Evolutionary conservation across 2,113 vertebrate species (phyloP).

Genomic region (Rhodinocichla rosea): DNA sequence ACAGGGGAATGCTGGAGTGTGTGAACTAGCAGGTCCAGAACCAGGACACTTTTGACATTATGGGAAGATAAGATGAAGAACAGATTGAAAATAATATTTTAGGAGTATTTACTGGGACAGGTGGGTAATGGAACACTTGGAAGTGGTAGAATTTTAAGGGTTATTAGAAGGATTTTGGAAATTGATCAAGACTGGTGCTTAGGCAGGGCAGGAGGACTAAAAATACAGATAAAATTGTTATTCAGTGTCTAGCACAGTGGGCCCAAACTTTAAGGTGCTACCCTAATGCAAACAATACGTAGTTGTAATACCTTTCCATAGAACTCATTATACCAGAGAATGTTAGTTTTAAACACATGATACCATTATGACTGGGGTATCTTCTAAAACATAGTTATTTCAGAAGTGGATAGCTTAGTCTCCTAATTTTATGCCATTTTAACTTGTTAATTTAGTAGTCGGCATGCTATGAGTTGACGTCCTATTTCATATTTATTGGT

Average conservation of each 20-base stretch:
- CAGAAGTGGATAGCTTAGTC: not conserved
- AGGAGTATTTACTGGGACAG: not conserved
- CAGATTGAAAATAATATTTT: not conserved
- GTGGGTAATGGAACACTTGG: not conserved
- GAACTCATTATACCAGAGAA: not conserved
- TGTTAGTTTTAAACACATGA: not conserved
- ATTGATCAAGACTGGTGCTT: not conserved
- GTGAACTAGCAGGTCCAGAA: not conserved
- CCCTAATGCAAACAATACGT: not conserved
- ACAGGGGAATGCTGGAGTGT: not conserved
- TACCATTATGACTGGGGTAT: not conserved
- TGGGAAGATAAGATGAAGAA: not conserved
- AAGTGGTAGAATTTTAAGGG: not conserved
- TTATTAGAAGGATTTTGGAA: not conserved
- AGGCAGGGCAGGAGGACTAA: not conserved
- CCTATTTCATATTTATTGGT: not conserved
- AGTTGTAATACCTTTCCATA: not conserved
- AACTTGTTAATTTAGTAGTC: not conserved
- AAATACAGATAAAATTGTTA: not conserved
- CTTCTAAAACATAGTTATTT: not conserved
- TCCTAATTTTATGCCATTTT: not conserved
- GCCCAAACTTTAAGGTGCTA: not conserved
- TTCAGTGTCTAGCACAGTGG: not conserved
- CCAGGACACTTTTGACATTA: not conserved
- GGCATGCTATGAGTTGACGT: not conserved